Conservation (phyloP, 2,888 invertebrate species). For the Synanthedon tipuliformis region DNA sequence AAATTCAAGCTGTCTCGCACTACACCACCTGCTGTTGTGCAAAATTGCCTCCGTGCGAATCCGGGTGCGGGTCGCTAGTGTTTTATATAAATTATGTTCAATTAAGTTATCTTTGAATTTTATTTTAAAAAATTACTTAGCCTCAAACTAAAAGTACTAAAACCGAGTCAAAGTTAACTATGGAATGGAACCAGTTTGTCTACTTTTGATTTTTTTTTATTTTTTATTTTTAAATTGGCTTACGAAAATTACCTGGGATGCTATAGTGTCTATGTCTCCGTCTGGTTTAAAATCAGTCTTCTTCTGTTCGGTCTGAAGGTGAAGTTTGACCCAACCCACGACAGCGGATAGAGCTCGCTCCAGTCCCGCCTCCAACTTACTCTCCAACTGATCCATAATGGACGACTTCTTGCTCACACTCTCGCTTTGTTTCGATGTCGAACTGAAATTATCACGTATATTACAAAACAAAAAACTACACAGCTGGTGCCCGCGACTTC, state of each 20-base stretch:
- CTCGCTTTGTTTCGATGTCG: slow-evolving; percentile 88
- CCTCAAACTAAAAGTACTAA: no score
- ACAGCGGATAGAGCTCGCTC: slow-evolving; percentile 89
- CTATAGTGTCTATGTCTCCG: slow-evolving; percentile 85
- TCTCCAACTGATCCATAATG: slow-evolving; percentile 89
- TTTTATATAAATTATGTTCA: no score
- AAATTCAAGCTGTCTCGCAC: no score
- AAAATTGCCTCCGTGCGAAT: no score
- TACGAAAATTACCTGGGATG: slow-evolving; percentile 75
- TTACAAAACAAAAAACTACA: neutral
- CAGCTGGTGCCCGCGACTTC: neutral
- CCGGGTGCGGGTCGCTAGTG: no score
- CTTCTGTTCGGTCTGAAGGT: slow-evolving; percentile 92
- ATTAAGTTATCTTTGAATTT: no score
- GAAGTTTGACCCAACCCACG: slow-evolving; percentile 90
- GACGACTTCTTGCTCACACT: slow-evolving; percentile 88
- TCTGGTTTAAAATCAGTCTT: slow-evolving; percentile 95
- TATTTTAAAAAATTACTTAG: no score
- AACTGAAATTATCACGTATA: slow-evolving; percentile 57
- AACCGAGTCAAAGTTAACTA: no score
- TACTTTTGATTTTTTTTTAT: no score
- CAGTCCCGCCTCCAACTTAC: slow-evolving; percentile 89
- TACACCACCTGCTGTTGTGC: no score
- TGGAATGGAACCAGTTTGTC: no score
- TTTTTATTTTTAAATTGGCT: no score